These are phyloP conservation scores for Siniperca knerii DNA, from an alignment of 2,113 vertebrate species.

Conservation along the genomic window DNA sequence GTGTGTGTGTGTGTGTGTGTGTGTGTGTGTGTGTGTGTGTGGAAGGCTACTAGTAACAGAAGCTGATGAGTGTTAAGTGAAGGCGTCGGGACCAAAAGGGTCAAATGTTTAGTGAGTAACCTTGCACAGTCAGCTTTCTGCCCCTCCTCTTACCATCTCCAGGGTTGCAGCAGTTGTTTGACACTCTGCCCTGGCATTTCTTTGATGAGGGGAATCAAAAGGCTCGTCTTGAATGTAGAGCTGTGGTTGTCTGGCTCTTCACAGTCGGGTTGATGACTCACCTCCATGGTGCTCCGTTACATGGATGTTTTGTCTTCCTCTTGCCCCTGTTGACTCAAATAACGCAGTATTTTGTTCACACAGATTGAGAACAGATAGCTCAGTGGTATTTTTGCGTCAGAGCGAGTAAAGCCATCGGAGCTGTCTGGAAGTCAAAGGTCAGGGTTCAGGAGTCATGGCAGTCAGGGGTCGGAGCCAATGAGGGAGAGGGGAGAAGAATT, in stretches of 20 bases:
- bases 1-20: neutral
- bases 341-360: conserved; percentile 65
- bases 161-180: conserved; percentile 63
- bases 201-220: conserved; percentile 59
- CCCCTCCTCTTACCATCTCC: conserved; percentile 42
- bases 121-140: conserved; percentile 25
- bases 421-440: conserved; percentile 65
- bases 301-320: conserved; percentile 73
- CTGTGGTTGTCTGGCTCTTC: conserved; percentile 53
- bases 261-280: conserved; percentile 60
- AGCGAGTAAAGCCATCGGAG: conserved; percentile 51
- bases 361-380: conserved; percentile 60
- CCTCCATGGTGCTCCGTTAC: conserved; percentile 50
- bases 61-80: conserved; percentile 61
- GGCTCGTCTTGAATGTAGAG: conserved; percentile 34
- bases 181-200: conserved; percentile 54
- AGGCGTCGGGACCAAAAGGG: conserved; percentile 70
- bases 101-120: conserved; percentile 67
- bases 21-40: neutral
- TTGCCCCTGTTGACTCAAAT: conserved; percentile 60
- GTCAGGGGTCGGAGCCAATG: conserved; percentile 53
- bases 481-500: conserved; percentile 39
- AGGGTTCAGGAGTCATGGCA: conserved; percentile 58
- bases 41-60: conserved; percentile 36
- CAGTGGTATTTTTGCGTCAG: conserved; percentile 46